Conservation (phyloP, 2,113 vertebrate genomes). For the Corythornis cristatus region DNA sequence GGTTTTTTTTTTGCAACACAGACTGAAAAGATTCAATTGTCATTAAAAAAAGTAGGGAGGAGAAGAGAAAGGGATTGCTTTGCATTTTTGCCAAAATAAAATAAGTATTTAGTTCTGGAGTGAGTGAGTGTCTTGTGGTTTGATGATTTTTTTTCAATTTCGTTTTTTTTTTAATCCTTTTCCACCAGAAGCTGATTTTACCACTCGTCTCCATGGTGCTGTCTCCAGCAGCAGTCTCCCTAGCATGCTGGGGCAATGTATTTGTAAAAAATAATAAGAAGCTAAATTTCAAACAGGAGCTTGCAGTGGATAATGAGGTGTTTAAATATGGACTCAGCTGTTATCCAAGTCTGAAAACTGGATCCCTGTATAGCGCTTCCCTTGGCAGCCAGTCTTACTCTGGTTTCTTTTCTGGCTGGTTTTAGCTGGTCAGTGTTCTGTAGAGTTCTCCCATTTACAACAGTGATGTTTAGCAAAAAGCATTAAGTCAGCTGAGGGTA, state of each 20-base stretch:
- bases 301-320: constrained; percentile 1
- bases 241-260: background rate
- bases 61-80: background rate
- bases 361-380: background rate
- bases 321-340: background rate
- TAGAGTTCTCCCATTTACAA: background rate
- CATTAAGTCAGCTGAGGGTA: background rate
- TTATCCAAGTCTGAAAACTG: background rate
- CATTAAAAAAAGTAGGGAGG: background rate
- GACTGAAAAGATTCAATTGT: background rate
- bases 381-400: background rate
- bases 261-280: background rate
- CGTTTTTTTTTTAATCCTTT: background rate
- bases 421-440: background rate
- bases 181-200: background rate
- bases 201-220: background rate
- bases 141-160: background rate
- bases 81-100: background rate
- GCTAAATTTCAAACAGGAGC: background rate
- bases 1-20: background rate
- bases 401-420: background rate
- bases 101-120: background rate
- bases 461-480: background rate
- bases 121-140: background rate
- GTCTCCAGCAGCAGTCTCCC: background rate